A percentile compares a stretch with the other conserved stretches of the same genome.
Evolutionary conservation across 2,113 vertebrate species (phyloP).

Genomic region (Todiramphus chloris): DNA sequence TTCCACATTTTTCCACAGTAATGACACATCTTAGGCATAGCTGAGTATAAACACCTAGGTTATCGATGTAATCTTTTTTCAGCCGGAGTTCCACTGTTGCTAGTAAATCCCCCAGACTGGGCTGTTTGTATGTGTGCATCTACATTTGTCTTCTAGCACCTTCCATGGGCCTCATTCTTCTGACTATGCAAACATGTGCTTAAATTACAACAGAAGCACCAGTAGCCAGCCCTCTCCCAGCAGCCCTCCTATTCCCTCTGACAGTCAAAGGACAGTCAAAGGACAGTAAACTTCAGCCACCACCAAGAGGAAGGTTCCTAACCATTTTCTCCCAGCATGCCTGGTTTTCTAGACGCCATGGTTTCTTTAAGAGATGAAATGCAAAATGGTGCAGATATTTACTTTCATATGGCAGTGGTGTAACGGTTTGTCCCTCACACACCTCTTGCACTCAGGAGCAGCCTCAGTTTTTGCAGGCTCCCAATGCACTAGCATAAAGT

Average conservation of each 20-base stretch:
- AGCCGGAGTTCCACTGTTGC: background rate
- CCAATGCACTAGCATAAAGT: background rate
- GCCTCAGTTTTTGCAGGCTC: background rate
- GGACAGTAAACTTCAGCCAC: background rate
- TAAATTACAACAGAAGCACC: background rate
- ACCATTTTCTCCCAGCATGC: accelerated
- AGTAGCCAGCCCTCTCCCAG: background rate
- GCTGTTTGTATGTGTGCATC: background rate
- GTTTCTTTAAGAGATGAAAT: background rate
- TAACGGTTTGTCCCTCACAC: accelerated
- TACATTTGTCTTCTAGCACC: background rate
- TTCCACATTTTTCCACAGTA: background rate
- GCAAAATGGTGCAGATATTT: background rate
- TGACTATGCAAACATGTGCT: accelerated
- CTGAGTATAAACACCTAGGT: background rate
- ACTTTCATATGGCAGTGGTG: background rate
- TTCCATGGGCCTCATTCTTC: accelerated
- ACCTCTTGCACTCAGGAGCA: background rate
- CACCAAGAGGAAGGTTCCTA: background rate
- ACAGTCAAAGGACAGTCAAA: accelerated
- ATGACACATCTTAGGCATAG: background rate
- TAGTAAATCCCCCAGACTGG: background rate
- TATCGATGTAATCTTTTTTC: background rate
- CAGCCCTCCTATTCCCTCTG: background rate
- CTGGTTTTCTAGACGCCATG: background rate